Conservation (phyloP, 2,888 invertebrate species). For the Folsomia manolachei region DNA sequence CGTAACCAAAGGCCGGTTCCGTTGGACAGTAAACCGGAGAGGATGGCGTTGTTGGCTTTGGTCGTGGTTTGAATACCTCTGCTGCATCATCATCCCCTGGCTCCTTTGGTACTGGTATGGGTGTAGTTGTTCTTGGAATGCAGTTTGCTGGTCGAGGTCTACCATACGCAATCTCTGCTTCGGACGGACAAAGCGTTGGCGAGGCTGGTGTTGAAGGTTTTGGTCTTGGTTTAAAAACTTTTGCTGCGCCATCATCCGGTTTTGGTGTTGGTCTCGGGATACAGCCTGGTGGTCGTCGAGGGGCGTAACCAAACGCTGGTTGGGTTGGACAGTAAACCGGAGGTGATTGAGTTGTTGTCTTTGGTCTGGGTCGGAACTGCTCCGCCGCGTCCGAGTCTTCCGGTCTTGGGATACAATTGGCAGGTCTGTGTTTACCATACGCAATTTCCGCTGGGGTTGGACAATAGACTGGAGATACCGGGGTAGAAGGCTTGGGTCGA, state of each 20-base stretch:
- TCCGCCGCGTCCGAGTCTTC: background rate
- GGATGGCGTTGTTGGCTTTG: background rate
- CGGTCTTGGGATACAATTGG: background rate
- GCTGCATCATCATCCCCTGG: background rate
- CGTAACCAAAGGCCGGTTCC: background rate
- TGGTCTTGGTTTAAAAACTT: background rate
- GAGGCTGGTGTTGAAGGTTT: background rate
- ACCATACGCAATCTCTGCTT: background rate
- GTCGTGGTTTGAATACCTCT: background rate
- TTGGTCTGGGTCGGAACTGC: background rate
- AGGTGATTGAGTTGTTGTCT: background rate
- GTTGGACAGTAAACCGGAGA: background rate
- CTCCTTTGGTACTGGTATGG: background rate
- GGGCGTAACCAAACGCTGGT: background rate
- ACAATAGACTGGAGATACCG: background rate
- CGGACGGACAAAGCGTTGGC: background rate
- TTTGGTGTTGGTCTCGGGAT: background rate
- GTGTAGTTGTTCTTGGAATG: background rate
- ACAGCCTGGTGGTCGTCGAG: background rate
- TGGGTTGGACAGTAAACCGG: background rate
- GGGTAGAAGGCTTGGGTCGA: background rate
- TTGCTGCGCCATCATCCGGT: background rate
- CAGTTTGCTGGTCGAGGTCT: background rate
- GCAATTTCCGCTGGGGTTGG: background rate
- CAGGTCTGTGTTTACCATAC: background rate